These are phyloP conservation scores for Fistularia tabacaria DNA, from an alignment of 2,797 vertebrate genomes.

Conservation along the genomic window DNA sequence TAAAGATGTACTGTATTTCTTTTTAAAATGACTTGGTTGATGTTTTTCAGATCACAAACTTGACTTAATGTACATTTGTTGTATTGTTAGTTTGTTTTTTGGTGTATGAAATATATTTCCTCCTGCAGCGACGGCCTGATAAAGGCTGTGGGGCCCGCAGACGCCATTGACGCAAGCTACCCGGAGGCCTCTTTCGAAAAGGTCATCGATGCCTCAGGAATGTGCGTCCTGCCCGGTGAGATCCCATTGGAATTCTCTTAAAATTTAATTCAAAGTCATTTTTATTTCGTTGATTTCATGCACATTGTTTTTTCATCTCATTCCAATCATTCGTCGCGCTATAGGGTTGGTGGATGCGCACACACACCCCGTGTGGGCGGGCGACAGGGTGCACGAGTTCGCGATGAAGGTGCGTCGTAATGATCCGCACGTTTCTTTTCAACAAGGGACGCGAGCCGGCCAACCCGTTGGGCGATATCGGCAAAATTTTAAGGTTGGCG, in stretches of 20 bases:
- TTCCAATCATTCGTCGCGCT: no score
- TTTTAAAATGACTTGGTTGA: no score
- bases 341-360: conserved; percentile 93
- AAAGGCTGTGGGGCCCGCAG: conserved; percentile 82
- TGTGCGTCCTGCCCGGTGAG: conserved; percentile 90
- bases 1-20: no score
- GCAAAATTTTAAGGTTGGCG: no score
- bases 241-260: no score
- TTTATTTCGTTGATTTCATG: no score
- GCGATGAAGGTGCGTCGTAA: conserved; percentile 88
- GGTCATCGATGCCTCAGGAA: conserved; percentile 86
- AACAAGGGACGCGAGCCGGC: no score
- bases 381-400: conserved; percentile 96
- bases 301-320: no score
- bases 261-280: no score
- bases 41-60: neutral
- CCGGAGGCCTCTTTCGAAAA: conserved; percentile 78
- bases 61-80: neutral
- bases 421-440: neutral
- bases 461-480: no score
- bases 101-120: neutral
- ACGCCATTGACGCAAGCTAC: conserved; percentile 76
- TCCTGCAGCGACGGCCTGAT: conserved; percentile 83
- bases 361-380: conserved; percentile 96
- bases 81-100: neutral